Base-by-base conservation (phyloP, 2,113 vertebrate genomes). In the Sceloporus undulatus region DNA sequence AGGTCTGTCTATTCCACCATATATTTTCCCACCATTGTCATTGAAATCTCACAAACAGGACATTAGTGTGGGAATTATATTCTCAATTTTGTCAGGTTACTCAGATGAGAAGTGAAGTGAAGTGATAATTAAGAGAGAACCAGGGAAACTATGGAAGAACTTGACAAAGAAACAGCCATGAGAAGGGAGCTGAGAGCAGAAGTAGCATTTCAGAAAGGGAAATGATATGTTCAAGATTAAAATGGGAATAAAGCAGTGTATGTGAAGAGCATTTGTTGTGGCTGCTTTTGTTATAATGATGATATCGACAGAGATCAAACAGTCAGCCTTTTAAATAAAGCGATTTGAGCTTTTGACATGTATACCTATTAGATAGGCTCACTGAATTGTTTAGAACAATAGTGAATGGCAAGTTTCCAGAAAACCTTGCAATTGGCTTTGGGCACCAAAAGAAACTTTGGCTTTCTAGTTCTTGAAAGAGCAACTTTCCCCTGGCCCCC, bases 281-380 rank as follows among this genome's bases (percentile, higher is more conserved):
- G 52, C 29, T 80, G 29, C 21, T 48, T 79, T 59, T 29, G 8
- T 70, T 79, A 25, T 86, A 54, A 56, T 34, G 85, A 79, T 79
- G 42, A n/a, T 70, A 71, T 79, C 76, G 70, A 40, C n/a, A 68
- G 42, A 79, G 65, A 86, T 86, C 75, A 80, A 54, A 87, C 78
- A 80, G 66, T 54, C 23, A 14, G n/a, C 23, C 9, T 87, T 73
- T 79, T 16, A 73, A 56, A 48, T 59, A 56, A 59, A 73, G 54
- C 18, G 66, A 29, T 54, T 42, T 29, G 78, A 87, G 78, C 3
- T 68, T 87, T 80, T 11, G 66, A 87, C 66, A 21, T 73, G 54
- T 21, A 56, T 80, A 40, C 21, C 42, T 80, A 2, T 87, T 38
- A 59, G 77, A 80, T 73, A 80, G 48, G 66, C n/a, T 65, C 40